Evolutionary conservation across 2,113 vertebrate species (phyloP).

Genomic region (Pardalotus punctatus): DNA sequence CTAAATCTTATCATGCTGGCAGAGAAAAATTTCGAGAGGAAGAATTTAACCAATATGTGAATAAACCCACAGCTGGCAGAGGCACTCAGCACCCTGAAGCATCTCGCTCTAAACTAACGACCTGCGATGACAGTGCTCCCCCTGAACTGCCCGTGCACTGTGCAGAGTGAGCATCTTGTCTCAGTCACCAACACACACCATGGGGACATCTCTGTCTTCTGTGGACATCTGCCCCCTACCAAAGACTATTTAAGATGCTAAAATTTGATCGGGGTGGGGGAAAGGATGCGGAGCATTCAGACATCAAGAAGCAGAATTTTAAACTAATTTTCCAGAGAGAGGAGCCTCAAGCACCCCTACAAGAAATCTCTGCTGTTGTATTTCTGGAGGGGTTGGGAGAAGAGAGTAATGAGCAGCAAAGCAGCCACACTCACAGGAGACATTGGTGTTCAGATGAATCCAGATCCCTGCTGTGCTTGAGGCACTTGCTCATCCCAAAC

Average conservation of each 20-base stretch:
- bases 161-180: neutral
- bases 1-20: neutral
- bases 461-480: neutral
- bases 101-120: neutral
- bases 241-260: neutral
- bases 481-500: neutral
- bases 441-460: accelerated
- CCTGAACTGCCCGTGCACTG: neutral
- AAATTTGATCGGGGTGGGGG: no score
- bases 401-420: neutral
- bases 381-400: neutral
- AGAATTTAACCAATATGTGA: neutral
- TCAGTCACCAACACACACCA: neutral
- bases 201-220: accelerated
- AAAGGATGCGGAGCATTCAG: neutral
- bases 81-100: neutral
- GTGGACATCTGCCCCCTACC: neutral
- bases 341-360: neutral
- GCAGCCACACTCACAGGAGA: neutral
- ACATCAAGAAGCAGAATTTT: neutral
- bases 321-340: neutral
- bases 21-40: neutral
- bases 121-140: neutral
- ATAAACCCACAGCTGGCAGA: neutral
- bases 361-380: neutral